Conservation (phyloP, 2,113 vertebrate genomes). For the Cardinalis cardinalis region DNA sequence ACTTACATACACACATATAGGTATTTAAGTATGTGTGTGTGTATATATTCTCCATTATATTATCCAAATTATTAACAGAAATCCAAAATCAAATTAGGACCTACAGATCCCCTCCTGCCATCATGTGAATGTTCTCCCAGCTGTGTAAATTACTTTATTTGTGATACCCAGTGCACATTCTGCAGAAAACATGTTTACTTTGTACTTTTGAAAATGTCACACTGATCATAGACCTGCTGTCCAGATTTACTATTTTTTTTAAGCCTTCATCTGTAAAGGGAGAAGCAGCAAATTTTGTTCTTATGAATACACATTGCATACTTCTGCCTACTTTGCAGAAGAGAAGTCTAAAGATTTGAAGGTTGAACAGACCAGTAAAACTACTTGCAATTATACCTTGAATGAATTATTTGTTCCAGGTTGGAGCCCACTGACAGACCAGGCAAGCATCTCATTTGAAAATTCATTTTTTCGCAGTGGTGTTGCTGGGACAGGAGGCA, state of each 20-base stretch:
- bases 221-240: not conserved
- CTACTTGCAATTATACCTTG: constrained; percentile 46
- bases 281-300: not conserved
- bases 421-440: constrained; percentile 52
- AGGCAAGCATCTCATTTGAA: constrained; percentile 33
- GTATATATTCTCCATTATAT: not conserved
- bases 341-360: not conserved
- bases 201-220: not conserved
- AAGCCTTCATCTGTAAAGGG: not conserved
- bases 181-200: not conserved
- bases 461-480: constrained; percentile 65
- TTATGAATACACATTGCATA: not conserved
- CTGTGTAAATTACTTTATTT: not conserved
- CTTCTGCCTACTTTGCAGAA: not conserved
- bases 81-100: not conserved
- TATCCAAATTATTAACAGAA: not conserved
- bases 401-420: constrained; percentile 51
- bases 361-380: not conserved
- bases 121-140: not conserved
- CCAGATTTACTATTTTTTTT: not conserved
- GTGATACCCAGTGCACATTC: not conserved
- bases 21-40: not conserved
- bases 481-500: constrained; percentile 12
- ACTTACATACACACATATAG: not conserved
- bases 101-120: not conserved